A percentile compares a stretch with the other conserved stretches of the same genome.
phyloP scores from a whole-genome alignment of 2,797 vertebrate species.

The Gadopsis bispinosus region DNA sequence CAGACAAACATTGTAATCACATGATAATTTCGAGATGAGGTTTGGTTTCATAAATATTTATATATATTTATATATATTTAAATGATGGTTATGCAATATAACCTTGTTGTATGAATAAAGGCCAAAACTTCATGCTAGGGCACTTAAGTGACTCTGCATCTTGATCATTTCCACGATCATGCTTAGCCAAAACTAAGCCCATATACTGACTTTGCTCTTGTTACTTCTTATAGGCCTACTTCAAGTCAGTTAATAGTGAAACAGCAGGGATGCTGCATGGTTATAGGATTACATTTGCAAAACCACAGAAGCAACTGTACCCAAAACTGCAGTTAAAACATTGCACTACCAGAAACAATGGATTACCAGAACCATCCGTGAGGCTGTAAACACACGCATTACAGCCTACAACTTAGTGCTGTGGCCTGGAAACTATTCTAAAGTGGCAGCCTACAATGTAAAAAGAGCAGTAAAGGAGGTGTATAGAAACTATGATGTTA shows the following conservation, averaged over 20 bases:
- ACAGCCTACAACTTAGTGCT: no score
- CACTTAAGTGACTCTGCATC: neutral
- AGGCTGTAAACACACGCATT: no score
- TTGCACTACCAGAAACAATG: no score
- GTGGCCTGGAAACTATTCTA: no score
- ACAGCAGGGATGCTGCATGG: neutral
- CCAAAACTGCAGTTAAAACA: no score
- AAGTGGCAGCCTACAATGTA: no score
- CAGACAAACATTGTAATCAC: conserved; percentile 38
- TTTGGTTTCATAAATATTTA: conserved; percentile 45
- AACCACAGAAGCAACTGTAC: no score
- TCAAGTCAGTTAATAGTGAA: neutral
- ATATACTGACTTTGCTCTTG: no score
- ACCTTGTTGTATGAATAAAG: neutral
- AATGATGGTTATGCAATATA: neutral
- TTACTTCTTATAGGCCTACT: neutral
- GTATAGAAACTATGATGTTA: no score
- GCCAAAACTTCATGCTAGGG: neutral
- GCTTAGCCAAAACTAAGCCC: neutral
- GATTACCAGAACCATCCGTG: no score
- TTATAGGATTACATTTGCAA: neutral
- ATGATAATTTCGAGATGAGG: conserved; percentile 37
- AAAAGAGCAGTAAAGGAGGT: no score
- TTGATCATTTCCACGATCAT: neutral
- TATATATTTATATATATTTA: conserved; percentile 1